These are phyloP conservation scores for Gallinago media DNA, from an alignment of 2,113 vertebrate genomes.

Conservation along the genomic window DNA sequence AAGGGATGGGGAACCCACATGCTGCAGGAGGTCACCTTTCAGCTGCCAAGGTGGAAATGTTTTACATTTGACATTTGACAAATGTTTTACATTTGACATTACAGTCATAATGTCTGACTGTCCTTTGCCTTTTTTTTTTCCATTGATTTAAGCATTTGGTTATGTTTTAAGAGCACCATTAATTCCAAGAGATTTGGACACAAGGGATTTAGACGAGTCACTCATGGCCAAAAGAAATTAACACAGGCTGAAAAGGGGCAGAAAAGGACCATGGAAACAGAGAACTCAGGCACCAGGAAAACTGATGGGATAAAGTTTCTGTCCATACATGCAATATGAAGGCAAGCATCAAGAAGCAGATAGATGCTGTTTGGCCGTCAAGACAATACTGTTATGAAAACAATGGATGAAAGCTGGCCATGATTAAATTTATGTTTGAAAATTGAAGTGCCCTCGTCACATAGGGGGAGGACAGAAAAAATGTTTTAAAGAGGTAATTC, in stretches of 20 bases:
- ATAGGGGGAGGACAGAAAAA: neutral
- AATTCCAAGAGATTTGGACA: neutral
- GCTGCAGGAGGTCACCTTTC: neutral
- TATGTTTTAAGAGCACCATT: neutral
- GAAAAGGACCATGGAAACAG: neutral
- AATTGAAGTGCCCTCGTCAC: neutral
- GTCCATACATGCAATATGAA: neutral
- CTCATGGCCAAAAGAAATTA: neutral
- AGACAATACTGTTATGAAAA: neutral
- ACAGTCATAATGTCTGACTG: neutral
- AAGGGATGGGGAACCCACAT: accelerated
- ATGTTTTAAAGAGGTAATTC: neutral
- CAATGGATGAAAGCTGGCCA: neutral
- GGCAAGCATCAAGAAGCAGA: neutral
- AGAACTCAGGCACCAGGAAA: neutral
- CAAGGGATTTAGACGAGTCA: neutral
- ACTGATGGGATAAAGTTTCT: neutral
- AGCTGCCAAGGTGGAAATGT: neutral
- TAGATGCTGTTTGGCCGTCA: neutral
- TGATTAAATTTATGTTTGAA: neutral
- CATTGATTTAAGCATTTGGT: neutral
- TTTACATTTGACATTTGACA: neutral
- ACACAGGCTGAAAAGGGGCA: neutral
- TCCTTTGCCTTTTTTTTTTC: neutral
- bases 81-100: neutral